Evolutionary conservation across 2,888 invertebrate species (phyloP).

Genomic region (Nephrocerus scutellatus): DNA sequence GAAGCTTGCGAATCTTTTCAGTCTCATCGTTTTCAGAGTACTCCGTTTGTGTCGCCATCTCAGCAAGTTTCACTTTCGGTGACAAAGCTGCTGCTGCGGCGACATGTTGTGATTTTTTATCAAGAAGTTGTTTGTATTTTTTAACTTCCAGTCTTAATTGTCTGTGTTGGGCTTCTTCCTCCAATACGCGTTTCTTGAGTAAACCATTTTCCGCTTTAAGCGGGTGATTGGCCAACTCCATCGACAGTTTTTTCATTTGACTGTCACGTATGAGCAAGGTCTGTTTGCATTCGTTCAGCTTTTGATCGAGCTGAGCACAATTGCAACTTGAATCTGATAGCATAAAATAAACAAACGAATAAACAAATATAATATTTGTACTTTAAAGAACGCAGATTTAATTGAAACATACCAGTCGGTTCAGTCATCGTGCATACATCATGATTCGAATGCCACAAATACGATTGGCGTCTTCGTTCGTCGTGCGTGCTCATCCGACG

Average conservation of each 20-base stretch:
- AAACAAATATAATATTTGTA: background rate
- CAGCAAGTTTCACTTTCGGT: constrained; percentile 11
- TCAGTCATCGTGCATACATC: constrained; percentile 40
- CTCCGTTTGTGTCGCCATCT: constrained; percentile 28
- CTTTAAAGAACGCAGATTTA: background rate
- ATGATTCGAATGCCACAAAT: constrained; percentile 29
- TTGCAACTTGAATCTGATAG: constrained; percentile 30
- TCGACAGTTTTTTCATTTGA: constrained; percentile 34
- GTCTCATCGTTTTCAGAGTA: constrained; percentile 23
- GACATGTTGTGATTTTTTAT: constrained; percentile 21
- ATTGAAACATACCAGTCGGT: constrained; percentile 30
- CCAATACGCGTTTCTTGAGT: constrained; percentile 34
- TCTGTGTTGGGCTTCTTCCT: constrained; percentile 33
- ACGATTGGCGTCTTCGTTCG: constrained; percentile 36
- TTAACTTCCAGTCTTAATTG: constrained; percentile 30
- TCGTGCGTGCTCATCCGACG: constrained; percentile 40
- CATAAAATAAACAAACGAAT: background rate
- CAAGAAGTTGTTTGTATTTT: constrained; percentile 31
- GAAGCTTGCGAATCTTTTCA: constrained; percentile 24
- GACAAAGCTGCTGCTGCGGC: constrained; percentile 8
- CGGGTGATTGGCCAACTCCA: constrained; percentile 40
- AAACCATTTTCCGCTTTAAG: constrained; percentile 36
- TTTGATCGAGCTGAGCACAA: constrained; percentile 33
- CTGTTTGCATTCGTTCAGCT: constrained; percentile 34
- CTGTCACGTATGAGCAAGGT: constrained; percentile 35